Base-by-base conservation (phyloP, 64 coral and sea anemone species). In the Orbicella faveolata region DNA sequence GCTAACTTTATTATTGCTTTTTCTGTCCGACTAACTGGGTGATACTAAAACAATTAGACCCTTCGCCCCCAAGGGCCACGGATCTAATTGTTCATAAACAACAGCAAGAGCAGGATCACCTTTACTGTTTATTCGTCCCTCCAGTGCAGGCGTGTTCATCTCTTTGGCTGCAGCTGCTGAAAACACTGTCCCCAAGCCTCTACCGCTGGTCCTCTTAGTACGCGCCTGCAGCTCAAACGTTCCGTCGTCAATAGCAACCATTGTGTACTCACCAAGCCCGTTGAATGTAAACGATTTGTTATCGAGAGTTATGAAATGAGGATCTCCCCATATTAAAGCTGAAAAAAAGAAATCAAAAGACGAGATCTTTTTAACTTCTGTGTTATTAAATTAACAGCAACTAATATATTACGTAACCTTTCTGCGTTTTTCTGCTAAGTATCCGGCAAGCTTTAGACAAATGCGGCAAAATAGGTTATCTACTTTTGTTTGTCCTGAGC, bases 261-360 rank as follows among this genome's bases (percentile, higher is more conserved):
- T 77, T 48, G 92, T 93, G 70, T 89, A 93, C 39, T 93, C 92
- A 34, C 92, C 92, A 20, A 93, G 87, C 6, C 92, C 92, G 61
- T 93, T 93, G 52, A 93, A 93, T 9, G 92, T 93, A 55, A 89
- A 93, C 35, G 63, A 83, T n/a, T 88, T 87, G 41, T 93, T 93
- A 54, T 93, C 92, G 11, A 93, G 87, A 4, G 92, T 93, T 6
- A 73, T 66, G 37, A 93, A 93, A 75, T 93, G 92, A 63, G 92
- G 92, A 83, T 93, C 92, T 19, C 92, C 92, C 37, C 76, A 66
- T 89, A 93, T 89, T 66, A 80, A 89, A 63, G 78, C 92, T 18
- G 26, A 9, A 63, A 33, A 18, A 68, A 36, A 30, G 30, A 48
- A 48, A 48, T 48, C 4, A 48, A 48, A 5, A 48, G 44, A 48